Conservation (phyloP, 2,113 vertebrate species). For the Bucco capensis region DNA sequence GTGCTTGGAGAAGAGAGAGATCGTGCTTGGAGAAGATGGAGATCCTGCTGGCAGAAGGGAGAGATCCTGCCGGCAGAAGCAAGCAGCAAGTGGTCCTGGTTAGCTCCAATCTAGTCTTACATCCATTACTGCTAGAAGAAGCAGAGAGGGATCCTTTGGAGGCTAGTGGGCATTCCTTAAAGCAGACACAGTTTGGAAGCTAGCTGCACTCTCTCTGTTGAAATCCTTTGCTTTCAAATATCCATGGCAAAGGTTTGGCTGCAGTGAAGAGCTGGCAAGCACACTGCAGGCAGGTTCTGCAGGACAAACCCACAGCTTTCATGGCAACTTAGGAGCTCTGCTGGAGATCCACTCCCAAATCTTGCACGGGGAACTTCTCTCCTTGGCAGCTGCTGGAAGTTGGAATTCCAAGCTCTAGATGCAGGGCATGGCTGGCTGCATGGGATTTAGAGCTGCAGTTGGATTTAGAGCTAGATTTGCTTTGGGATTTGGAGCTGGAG, state of each 20-base stretch:
- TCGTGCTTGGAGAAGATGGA: no score
- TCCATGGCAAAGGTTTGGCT: slow-evolving; percentile 21
- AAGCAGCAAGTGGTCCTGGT: neutral
- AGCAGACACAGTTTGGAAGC: neutral
- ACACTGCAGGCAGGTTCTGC: neutral
- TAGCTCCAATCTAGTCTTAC: neutral
- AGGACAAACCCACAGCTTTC: neutral
- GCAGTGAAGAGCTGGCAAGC: neutral
- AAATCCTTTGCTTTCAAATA: neutral
- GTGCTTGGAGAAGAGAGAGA: no score
- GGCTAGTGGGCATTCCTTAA: neutral
- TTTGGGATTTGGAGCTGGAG: no score
- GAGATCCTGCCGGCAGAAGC: neutral
- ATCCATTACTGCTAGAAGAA: neutral
- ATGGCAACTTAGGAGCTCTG: neutral
- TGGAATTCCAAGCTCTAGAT: neutral
- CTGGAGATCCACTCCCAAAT: neutral
- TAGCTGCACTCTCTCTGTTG: neutral
- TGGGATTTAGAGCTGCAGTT: no score
- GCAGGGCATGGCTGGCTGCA: no score
- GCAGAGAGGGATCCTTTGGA: neutral
- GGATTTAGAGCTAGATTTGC: no score
- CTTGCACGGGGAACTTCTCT: neutral
- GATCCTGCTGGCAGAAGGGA: no score
- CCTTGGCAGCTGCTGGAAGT: neutral